phyloP scores from a whole-genome alignment of 2,797 vertebrate genomes.

The Pyrocephalus nanus region DNA sequence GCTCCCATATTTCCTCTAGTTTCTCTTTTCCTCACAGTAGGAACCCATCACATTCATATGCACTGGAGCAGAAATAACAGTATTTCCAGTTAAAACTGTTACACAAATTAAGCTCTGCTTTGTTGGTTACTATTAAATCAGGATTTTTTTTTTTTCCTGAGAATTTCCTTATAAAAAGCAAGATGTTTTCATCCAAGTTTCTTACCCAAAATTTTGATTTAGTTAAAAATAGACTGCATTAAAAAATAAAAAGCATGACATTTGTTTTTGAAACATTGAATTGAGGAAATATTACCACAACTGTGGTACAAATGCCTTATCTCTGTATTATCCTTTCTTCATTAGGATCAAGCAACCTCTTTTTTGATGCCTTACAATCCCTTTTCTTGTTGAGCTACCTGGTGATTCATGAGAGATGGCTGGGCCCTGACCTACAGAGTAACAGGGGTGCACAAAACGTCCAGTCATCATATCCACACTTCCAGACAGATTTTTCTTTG shows the following conservation, averaged over 20 bases:
- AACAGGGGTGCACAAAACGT: background rate
- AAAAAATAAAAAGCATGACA: background rate
- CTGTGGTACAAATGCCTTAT: background rate
- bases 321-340: background rate
- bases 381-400: background rate
- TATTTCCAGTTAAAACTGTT: background rate
- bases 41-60: background rate
- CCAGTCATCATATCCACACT: background rate
- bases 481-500: background rate
- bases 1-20: background rate
- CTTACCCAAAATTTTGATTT: background rate
- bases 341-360: background rate
- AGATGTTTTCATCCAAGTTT: background rate
- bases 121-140: background rate
- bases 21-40: background rate
- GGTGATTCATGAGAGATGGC: background rate
- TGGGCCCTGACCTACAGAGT: background rate
- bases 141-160: background rate
- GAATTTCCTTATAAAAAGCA: background rate
- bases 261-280: rapidly evolving
- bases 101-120: background rate
- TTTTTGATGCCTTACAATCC: background rate
- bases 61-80: background rate
- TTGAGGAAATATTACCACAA: background rate
- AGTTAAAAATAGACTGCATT: background rate